Evolutionary conservation across 2,888 invertebrate species (phyloP).

Genomic region (Apodemia mormo): DNA sequence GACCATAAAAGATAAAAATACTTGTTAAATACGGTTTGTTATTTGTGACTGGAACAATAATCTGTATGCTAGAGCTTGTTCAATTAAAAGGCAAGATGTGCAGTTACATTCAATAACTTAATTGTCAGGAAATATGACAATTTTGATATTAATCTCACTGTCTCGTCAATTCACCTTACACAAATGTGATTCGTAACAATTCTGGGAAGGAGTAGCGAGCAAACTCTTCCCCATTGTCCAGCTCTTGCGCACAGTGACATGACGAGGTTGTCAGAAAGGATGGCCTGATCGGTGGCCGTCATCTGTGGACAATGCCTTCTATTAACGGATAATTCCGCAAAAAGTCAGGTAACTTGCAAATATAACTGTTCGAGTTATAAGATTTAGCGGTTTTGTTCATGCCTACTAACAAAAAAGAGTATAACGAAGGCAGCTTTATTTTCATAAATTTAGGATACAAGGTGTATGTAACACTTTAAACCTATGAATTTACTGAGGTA

Average conservation of each 20-base stretch:
- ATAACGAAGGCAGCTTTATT: too few relatives aligned
- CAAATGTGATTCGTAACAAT: slow-evolving; percentile 7
- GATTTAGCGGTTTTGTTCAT: too few relatives aligned
- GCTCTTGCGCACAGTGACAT: not conserved
- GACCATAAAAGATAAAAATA: too few relatives aligned
- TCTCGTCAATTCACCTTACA: not conserved
- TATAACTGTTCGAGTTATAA: not conserved
- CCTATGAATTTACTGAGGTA: too few relatives aligned
- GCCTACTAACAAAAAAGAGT: too few relatives aligned
- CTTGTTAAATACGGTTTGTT: not conserved
- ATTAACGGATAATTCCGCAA: not conserved
- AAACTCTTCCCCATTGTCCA: slow-evolving; percentile 23
- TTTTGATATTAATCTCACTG: not conserved
- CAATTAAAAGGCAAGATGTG: not conserved
- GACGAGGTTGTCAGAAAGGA: not conserved
- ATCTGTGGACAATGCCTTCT: not conserved
- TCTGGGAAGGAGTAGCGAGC: not conserved
- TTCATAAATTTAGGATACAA: too few relatives aligned
- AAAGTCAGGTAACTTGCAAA: not conserved
- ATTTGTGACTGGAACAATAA: not conserved
- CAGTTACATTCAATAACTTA: not conserved
- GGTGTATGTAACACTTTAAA: too few relatives aligned
- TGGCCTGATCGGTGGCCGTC: not conserved
- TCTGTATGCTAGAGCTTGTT: not conserved
- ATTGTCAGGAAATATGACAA: not conserved